These are phyloP conservation scores for Strix aluco DNA, from an alignment of 2,113 vertebrate species.

Conservation along the genomic window DNA sequence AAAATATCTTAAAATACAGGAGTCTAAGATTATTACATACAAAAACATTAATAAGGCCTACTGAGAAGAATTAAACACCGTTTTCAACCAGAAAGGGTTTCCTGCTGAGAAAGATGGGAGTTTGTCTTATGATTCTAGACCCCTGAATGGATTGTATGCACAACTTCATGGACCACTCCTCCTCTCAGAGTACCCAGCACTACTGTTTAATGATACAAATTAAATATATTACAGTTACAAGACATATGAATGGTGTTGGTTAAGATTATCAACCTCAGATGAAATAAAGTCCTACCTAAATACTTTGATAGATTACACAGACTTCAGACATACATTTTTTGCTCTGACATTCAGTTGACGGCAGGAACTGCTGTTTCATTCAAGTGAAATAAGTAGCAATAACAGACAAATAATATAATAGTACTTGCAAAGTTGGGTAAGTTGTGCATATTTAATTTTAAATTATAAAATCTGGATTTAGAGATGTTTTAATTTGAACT, in stretches of 20 bases:
- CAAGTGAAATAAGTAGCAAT: background rate
- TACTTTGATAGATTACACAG: background rate
- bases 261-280: background rate
- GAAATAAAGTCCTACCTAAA: background rate
- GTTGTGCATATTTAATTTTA: background rate
- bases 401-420: background rate
- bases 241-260: background rate
- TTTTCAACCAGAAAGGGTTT: conserved; percentile 14
- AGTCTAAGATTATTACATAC: background rate
- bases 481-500: background rate
- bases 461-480: background rate
- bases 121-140: conserved; percentile 2
- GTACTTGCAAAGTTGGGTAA: background rate
- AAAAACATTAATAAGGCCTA: conserved; percentile 5
- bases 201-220: conserved; percentile 17
- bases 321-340: background rate
- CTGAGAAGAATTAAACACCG: conserved; percentile 12
- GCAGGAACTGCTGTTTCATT: background rate
- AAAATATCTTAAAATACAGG: background rate
- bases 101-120: background rate
- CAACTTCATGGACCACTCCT: background rate
- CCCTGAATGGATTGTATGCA: background rate
- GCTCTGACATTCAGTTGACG: fast-evolving
- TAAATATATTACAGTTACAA: conserved; percentile 14
- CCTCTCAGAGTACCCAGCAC: background rate